A percentile compares a stretch with the other conserved stretches of the same genome.
phyloP scores from a whole-genome alignment of 2,113 vertebrate species.

The human (Homo sapiens) region DNA sequence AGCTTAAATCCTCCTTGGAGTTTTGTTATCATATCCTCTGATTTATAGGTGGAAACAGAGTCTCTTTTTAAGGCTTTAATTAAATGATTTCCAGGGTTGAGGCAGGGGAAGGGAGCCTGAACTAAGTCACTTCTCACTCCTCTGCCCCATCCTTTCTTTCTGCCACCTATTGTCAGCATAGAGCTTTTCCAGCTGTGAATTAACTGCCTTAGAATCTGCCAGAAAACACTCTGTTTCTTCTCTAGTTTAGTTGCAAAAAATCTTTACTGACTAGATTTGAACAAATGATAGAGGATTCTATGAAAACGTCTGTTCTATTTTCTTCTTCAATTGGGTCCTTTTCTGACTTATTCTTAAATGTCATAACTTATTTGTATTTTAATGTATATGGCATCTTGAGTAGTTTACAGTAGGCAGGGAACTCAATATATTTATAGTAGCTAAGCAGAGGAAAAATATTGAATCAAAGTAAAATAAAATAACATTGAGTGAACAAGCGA shows the following conservation, averaged over 20 bases:
- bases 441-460: slow-evolving; percentile 2
- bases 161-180: not conserved
- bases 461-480: slow-evolving; percentile 20
- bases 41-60: not conserved
- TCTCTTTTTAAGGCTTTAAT: not conserved
- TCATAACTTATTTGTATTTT: slow-evolving; percentile 12
- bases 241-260: not conserved
- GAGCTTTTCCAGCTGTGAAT: not conserved
- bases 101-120: not conserved
- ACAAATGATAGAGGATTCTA: not conserved
- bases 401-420: not conserved
- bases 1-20: not conserved
- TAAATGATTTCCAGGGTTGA: not conserved
- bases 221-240: not conserved
- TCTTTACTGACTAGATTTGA: not conserved
- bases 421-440: not conserved
- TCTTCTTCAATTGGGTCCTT: not conserved
- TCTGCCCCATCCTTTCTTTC: not conserved
- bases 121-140: accelerated
- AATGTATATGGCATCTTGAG: not conserved
- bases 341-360: slow-evolving; percentile 7
- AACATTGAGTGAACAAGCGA: not conserved
- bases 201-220: not conserved
- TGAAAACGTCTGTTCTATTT: not conserved
- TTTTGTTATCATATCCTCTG: not conserved